Evolutionary conservation across 2,113 vertebrate genomes (phyloP).

Genomic region (Ammospiza caudacuta): DNA sequence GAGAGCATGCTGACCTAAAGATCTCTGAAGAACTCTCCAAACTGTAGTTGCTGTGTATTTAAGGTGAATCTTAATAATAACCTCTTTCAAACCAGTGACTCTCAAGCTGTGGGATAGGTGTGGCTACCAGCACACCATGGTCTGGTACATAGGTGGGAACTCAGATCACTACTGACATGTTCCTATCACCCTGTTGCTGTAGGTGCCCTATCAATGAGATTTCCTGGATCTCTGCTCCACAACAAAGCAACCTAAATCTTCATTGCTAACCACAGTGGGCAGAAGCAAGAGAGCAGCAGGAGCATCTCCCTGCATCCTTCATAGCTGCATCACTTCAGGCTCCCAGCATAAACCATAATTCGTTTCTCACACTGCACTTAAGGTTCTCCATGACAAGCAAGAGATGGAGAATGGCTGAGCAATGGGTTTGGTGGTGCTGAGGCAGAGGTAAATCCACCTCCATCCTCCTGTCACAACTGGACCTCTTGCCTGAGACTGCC

Average conservation of each 20-base stretch:
- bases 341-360: background rate
- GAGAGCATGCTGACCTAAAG: background rate
- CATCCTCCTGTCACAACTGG: background rate
- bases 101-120: background rate
- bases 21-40: background rate
- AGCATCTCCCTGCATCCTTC: background rate
- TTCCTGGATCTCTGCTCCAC: background rate
- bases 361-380: fast-evolving
- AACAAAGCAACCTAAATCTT: background rate
- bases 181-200: background rate
- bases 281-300: background rate
- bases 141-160: background rate
- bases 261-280: background rate
- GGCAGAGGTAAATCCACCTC: background rate
- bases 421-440: background rate
- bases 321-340: background rate
- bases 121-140: background rate
- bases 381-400: background rate
- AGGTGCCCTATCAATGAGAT: background rate
- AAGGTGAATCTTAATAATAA: background rate
- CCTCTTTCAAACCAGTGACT: background rate
- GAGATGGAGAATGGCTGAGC: background rate
- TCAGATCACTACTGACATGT: background rate
- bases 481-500: background rate
- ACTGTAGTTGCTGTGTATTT: background rate